phyloP scores from a whole-genome alignment of 2,113 vertebrate genomes.

The Chionis minor region DNA sequence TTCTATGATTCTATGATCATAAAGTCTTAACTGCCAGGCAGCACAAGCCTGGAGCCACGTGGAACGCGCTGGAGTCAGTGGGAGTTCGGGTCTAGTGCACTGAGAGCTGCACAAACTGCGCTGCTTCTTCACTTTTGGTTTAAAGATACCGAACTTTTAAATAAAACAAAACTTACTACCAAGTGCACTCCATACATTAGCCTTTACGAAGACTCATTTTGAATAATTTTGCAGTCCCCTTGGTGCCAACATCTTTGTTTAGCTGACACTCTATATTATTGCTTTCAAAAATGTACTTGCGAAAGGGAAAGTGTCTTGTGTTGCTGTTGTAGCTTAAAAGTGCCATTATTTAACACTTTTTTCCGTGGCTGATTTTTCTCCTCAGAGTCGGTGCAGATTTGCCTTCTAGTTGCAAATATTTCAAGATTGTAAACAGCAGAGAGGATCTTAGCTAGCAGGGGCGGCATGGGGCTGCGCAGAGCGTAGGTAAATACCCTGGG shows the following conservation, averaged over 20 bases:
- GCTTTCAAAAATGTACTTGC: constrained; percentile 76
- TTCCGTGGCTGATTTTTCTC: constrained; percentile 50
- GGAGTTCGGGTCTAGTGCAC: not conserved
- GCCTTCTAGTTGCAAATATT: constrained; percentile 33
- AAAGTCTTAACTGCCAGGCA: not conserved
- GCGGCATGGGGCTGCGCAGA: not conserved
- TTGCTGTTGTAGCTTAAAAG: constrained; percentile 67
- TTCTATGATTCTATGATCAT: too few relatives aligned
- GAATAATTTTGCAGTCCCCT: constrained; percentile 66
- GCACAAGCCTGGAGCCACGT: not conserved
- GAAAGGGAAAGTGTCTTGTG: constrained; percentile 72
- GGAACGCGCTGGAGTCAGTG: not conserved
- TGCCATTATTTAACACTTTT: constrained; percentile 75
- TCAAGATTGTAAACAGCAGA: constrained; percentile 29
- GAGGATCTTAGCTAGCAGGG: not conserved
- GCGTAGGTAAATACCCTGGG: not conserved
- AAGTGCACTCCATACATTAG: constrained; percentile 41
- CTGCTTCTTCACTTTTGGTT: not conserved
- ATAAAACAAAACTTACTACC: constrained; percentile 16
- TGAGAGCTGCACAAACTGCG: not conserved
- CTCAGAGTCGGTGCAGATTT: constrained; percentile 45
- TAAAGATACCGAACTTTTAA: not conserved
- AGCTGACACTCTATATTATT: constrained; percentile 74
- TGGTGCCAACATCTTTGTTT: constrained; percentile 77
- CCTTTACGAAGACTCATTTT: constrained; percentile 48